These are phyloP conservation scores for Andrena marginata DNA, from an alignment of 2,888 invertebrate genomes.

Conservation along the genomic window DNA sequence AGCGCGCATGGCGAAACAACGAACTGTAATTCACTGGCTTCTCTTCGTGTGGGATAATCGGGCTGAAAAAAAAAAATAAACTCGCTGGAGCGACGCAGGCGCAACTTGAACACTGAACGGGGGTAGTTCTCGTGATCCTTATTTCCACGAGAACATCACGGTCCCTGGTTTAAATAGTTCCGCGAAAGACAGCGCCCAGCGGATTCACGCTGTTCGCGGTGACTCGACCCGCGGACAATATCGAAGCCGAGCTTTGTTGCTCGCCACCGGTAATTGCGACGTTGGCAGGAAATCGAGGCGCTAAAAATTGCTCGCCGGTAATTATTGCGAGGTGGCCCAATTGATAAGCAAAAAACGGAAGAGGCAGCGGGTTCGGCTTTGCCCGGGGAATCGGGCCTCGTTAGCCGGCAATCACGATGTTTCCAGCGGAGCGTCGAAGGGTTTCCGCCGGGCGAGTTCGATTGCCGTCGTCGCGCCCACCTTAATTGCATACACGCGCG, in stretches of 20 bases:
- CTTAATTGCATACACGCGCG: slow-evolving; percentile 19
- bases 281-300: slow-evolving; percentile 17
- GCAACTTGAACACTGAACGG: background rate
- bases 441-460: background rate
- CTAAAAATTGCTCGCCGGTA: slow-evolving; percentile 17
- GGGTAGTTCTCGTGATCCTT: background rate
- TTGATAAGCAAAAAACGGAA: slow-evolving; percentile 5
- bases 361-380: background rate
- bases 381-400: slow-evolving; percentile 23
- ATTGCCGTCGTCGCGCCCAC: background rate
- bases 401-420: slow-evolving; percentile 23
- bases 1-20: background rate
- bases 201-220: too few species aligned
- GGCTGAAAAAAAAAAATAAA: slow-evolving; percentile 8
- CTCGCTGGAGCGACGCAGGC: background rate
- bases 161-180: background rate
- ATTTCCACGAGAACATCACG: background rate
- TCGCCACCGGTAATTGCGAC: slow-evolving; percentile 25
- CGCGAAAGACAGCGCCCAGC: background rate
- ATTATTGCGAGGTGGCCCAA: slow-evolving; percentile 25
- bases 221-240: too few species aligned
- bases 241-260: background rate
- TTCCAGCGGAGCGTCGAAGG: slow-evolving; percentile 6
- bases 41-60: background rate
- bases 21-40: background rate